Conservation (phyloP, 92 coral and sea anemone genomes). For the Epizoanthus scotinus region DNA sequence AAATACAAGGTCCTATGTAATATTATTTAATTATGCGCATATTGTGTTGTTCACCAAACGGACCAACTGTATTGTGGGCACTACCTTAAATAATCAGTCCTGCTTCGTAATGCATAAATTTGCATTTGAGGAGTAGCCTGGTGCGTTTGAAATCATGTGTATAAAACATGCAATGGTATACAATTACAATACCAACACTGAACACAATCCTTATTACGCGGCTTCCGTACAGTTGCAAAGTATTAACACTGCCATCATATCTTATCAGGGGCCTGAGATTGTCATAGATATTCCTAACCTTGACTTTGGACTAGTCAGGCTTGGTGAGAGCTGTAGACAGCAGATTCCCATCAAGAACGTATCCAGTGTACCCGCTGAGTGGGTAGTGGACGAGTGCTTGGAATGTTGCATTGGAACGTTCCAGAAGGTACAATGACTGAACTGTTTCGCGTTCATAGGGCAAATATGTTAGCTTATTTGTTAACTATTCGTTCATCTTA, state of each 20-base stretch:
- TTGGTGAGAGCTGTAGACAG: constrained; percentile 56
- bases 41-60: no score
- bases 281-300: constrained; percentile 68
- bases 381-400: constrained; percentile 77
- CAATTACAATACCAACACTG: not conserved
- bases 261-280: constrained; percentile 86
- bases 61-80: no score
- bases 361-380: constrained; percentile 73
- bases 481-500: no score
- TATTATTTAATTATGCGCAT: no score
- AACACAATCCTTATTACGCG: not conserved
- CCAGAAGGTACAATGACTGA: constrained; percentile 28
- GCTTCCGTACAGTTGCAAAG: not conserved
- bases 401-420: constrained; percentile 52
- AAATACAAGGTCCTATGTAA: no score
- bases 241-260: not conserved
- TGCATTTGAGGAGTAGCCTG: no score
- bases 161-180: not conserved
- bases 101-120: no score
- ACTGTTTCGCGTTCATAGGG: not conserved
- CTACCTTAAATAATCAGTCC: no score
- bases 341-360: constrained; percentile 67
- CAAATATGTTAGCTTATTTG: not conserved
- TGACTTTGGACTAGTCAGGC: constrained; percentile 81
- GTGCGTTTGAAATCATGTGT: not conserved